Percentiles rank a stretch among this genome's conserved stretches.
Conservation (phyloP, 2,113 vertebrate species). For the Actenoides lindsayi region DNA sequence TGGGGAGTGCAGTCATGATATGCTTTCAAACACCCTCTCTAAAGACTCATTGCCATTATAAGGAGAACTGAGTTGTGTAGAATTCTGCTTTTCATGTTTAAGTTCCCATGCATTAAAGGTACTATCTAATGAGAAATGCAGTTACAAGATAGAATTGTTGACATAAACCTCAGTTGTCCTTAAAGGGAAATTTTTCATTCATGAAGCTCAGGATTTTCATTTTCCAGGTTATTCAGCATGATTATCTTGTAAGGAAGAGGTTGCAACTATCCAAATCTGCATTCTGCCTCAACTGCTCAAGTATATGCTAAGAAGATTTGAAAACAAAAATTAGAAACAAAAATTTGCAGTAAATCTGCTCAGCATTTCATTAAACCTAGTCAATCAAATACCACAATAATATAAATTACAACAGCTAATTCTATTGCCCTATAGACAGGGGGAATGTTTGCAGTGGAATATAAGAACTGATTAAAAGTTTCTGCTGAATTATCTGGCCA, state of each 20-base stretch:
- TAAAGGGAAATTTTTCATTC: background rate
- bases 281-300: background rate
- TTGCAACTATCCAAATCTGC: background rate
- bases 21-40: background rate
- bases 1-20: background rate
- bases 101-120: background rate
- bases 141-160: background rate
- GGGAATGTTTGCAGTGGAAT: background rate
- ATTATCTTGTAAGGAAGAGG: background rate
- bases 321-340: background rate
- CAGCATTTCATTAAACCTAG: background rate
- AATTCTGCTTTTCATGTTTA: background rate
- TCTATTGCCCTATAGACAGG: background rate
- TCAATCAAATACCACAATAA: background rate
- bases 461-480: background rate
- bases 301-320: background rate
- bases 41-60: background rate
- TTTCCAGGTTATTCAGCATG: background rate
- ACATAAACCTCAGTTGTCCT: background rate
- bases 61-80: background rate
- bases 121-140: background rate
- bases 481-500: background rate
- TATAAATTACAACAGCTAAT: background rate
- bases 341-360: background rate
- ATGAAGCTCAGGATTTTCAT: background rate